Evolutionary conservation across 2,113 vertebrate genomes (phyloP).

Genomic region (Brachypteracias leptosomus): DNA sequence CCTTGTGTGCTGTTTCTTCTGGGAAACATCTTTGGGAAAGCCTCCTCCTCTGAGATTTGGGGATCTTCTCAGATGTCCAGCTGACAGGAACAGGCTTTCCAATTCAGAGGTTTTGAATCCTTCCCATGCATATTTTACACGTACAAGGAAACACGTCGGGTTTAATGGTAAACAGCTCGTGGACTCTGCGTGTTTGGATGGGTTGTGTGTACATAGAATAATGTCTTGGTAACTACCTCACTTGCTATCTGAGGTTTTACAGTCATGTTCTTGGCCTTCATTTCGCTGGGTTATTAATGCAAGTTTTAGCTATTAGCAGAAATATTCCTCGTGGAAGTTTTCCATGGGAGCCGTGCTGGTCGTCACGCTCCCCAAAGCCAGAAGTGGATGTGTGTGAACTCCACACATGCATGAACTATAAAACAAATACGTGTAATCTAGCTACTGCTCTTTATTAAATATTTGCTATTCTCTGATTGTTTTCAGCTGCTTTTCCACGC

Average conservation of each 20-base stretch:
- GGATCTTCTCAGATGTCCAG: not conserved
- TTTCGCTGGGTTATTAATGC: conserved; percentile 1
- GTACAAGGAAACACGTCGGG: not conserved
- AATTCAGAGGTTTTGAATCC: not conserved
- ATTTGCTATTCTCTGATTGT: not conserved
- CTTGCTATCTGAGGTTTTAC: not conserved
- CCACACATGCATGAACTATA: not conserved
- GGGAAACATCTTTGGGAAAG: not conserved
- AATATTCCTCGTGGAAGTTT: not conserved
- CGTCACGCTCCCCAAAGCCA: not conserved
- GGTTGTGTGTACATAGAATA: not conserved
- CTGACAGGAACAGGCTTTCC: not conserved
- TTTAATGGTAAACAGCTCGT: not conserved
- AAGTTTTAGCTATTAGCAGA: not conserved
- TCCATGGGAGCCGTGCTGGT: not conserved
- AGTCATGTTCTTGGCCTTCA: not conserved
- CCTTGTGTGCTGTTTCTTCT: not conserved
- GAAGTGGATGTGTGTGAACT: not conserved
- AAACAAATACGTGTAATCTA: not conserved
- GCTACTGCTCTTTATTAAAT: not conserved
- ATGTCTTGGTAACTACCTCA: not conserved
- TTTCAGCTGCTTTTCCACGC: conserved; percentile 13
- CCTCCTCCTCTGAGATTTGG: not conserved
- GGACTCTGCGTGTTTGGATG: not conserved
- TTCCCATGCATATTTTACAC: not conserved